A percentile compares a stretch with the other conserved stretches of the same genome.
These are phyloP conservation scores for Heliconius hermathena DNA, from an alignment of 1,140 invertebrate genomes.

Conservation along the genomic window DNA sequence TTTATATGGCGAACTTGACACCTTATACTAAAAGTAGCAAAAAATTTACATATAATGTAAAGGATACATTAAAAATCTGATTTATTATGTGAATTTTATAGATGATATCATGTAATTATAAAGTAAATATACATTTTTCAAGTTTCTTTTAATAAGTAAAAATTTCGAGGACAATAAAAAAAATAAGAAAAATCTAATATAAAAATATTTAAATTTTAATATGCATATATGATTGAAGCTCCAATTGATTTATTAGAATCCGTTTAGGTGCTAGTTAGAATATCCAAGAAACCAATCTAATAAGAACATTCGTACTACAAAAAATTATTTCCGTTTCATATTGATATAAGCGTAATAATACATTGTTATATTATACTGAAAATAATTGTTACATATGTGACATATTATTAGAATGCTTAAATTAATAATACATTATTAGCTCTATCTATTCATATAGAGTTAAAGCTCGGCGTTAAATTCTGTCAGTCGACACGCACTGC, in stretches of 20 bases:
- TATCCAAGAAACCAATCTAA: background rate
- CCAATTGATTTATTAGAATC: background rate
- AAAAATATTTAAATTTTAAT: background rate
- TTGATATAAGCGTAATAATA: background rate
- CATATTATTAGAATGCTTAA: background rate
- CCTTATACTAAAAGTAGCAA: background rate
- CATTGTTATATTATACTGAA: background rate
- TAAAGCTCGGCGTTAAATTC: too few species aligned
- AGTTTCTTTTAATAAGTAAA: too few species aligned
- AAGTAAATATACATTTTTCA: too few species aligned
- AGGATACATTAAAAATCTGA: too few species aligned
- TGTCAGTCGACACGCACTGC: too few species aligned
- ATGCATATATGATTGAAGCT: background rate
- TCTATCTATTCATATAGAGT: background rate
- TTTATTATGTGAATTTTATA: too few species aligned
- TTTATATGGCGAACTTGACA: constrained; percentile 31
- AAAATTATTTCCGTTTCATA: background rate
- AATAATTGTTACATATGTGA: background rate
- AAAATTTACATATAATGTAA: background rate
- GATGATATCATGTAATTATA: too few species aligned
- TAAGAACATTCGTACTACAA: background rate
- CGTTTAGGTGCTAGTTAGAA: background rate
- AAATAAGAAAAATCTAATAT: too few species aligned
- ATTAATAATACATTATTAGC: background rate
- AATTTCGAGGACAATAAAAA: too few species aligned